Evolutionary conservation across 2,888 invertebrate genomes (phyloP), one percentile per base, ranked within the genome.

Genomic region (Dermolepida albohirtum): DNA sequence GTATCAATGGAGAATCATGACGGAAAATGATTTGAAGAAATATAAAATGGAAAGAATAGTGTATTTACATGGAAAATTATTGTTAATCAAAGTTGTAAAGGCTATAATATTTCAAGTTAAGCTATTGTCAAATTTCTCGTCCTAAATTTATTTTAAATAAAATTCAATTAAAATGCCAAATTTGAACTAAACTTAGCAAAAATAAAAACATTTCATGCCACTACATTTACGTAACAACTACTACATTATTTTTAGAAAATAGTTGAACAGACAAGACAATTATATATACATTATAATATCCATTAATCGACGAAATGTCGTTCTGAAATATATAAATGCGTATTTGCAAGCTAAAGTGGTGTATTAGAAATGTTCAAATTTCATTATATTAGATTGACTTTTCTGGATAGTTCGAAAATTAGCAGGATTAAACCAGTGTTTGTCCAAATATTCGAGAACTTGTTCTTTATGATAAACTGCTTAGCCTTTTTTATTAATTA

Each of bases 201-300:
- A 57, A 17, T 10, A 57, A 41, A 41, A 57, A 43, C 7, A 40
- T 54, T 29, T 12, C 59, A 59, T 59, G 59, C 52, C 70, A 69
- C 66, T 59, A 66, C 66, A 16, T 8, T 71, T 72, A 64, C 75
- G 77, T 78, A 78, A 75, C 70, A 75, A 74, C 79, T 78, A 79
- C 76, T 55, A 57, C 55, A 41, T 41, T 62, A 64, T 47, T 44
- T 14, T 34, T 52, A 11, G 59, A 66, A n/a, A 66, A 66, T 55
- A 66, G 57, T 17, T 41, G 17, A 57, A 55, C 44, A 66, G 14
- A 39, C 43, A 14, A 39, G 11, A 8, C 12, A 14, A 54, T 34
- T 34, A 16, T n/a, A 54, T 17, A 40, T 55, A 40, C 11, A 17
- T 55, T 49, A 16, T 17, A 6, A 14, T 47, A 41, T 5, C 10